Percentiles rank a stretch among this genome's conserved stretches.
These are phyloP conservation scores for Apotomis betuletana DNA, from an alignment of 2,888 invertebrate genomes.

Conservation along the genomic window DNA sequence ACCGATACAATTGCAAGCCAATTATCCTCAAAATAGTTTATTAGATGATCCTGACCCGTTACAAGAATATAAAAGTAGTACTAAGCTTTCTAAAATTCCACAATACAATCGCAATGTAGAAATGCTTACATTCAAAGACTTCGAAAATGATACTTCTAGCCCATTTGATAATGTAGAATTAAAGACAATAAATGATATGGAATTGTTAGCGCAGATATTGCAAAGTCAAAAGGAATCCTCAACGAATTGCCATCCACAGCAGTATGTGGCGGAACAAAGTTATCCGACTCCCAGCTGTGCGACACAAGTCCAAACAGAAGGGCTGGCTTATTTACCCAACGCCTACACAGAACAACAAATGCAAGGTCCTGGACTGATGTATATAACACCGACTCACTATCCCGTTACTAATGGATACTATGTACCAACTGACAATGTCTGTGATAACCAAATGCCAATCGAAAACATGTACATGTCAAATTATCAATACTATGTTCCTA, in stretches of 20 bases:
- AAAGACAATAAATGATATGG: constrained; percentile 96
- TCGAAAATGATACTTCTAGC: constrained; percentile 95
- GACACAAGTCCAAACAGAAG: constrained; percentile 70
- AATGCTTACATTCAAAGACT: constrained; percentile 87
- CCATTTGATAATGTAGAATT: constrained; percentile 97
- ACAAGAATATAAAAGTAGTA: constrained; percentile 65
- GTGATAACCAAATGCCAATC: constrained; percentile 57
- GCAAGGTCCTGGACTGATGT: constrained; percentile 66
- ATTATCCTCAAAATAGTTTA: constrained; percentile 65
- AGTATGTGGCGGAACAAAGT: constrained; percentile 58
- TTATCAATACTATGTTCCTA: constrained; percentile 72
- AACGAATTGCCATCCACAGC: constrained; percentile 59
- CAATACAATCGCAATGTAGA: constrained; percentile 71
- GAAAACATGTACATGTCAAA: constrained; percentile 72
- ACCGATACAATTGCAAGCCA: constrained; percentile 73
- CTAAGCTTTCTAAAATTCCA: constrained; percentile 64
- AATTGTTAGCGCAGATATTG: constrained; percentile 92
- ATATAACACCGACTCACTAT: constrained; percentile 68
- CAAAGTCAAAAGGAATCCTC: constrained; percentile 71
- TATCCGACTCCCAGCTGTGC: constrained; percentile 64
- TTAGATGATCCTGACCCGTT: constrained; percentile 78
- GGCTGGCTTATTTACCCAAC: constrained; percentile 69
- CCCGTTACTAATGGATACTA: constrained; percentile 71
- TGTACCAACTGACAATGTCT: constrained; percentile 57
- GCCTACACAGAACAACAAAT: constrained; percentile 68